Base-by-base conservation (phyloP, 1,140 invertebrate species). In the Drosophila tristis region DNA sequence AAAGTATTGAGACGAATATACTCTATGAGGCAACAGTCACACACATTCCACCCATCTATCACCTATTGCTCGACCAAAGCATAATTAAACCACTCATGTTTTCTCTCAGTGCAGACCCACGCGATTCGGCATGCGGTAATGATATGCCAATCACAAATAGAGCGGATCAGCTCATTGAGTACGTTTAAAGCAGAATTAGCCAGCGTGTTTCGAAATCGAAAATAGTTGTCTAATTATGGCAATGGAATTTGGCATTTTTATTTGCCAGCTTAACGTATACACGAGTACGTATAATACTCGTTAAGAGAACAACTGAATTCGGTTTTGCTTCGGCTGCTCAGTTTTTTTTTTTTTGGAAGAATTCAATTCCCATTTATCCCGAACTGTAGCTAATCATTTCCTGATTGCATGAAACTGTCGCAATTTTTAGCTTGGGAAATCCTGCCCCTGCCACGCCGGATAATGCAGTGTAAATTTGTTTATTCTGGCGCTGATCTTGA, bases 71-170 rank as follows among this genome's bases (percentile, higher is more conserved):
- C 20, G 20, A 20, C 20, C 20, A 20, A 20, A 20, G 20, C 20
- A 20, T 20, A 20, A 20, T 20, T 20, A 20, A 20, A 20, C 20
- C 20, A 20, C 2, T 20, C 20, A 2, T 20, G 2, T 47, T 56
- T 74, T 63, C 9, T 15, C 54, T 15, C 3, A 29, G 72, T 75
- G 71, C 31, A 75, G 2, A 15, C 39, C 26, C 31, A 63, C 35
- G 35, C 35, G 1, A 54, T 44, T 57, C 26, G 57, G 56, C 64
- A 62, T 74, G 78, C 57, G 65, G 62, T 86, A 86, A 89, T 86
- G 84, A 89, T 86, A 89, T 82, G 81, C 82, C 81, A 86, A 87
- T 87, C 81, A 74, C 61, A 75, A 75, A 75, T 71, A 60, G 44
- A 67, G 61, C 50, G 62, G n/a, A 48, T 64, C 64, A 71, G 74